Evolutionary conservation across 1,140 invertebrate species (phyloP), one percentile per base, ranked within the genome.

Genomic region (Bursaphelenchus mucronatus): DNA sequence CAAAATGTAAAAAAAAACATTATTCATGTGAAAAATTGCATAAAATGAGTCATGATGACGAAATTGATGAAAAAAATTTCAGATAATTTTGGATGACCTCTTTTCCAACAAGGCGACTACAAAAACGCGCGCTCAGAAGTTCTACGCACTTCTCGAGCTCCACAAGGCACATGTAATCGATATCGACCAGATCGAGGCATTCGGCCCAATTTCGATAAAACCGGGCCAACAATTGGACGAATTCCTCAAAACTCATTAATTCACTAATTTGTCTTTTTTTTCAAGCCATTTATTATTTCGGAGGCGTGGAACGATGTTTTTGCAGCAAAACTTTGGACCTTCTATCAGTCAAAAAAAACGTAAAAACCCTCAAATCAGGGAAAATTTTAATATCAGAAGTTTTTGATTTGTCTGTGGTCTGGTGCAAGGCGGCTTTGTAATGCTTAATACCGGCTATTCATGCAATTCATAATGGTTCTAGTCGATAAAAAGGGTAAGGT

Each of bases 251-350:
- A 39, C 41, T n/a, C 47, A 54, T 21, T 54, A 54, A 54, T 6
- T 49, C 19, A 49, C 13, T 1, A n/a, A 3, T 96, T 7, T 94
- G 97, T 83, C 17, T 54, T 54, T 8, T 54, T 15, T 54, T 47
- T 10, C 46, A 10, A 15, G 13, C 17, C 13, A 4, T 3, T 49
- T 49, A n/a, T n/a, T 49, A 49, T 49, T 49, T 49, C 6, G 13
- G 13, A 3, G 13, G 47, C 6, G 13, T 6, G 47, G 17, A 49
- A n/a, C 6, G 13, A 49, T 1, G 1, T 49, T 49, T 49, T 49
- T 49, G 6, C 13, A 17, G 1, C 47, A 49, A 49, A 49, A 49
- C 47, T 1, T 49, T n/a, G 6, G 13, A 17, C 47, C 47, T 49
- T 49, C 5, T 30, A 30, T 30, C 30, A 30, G 30, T 30, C 30